Percentiles rank a stretch among this genome's conserved stretches.
Evolutionary conservation across 2,113 vertebrate genomes (phyloP).

Genomic region (Abramis brama): DNA sequence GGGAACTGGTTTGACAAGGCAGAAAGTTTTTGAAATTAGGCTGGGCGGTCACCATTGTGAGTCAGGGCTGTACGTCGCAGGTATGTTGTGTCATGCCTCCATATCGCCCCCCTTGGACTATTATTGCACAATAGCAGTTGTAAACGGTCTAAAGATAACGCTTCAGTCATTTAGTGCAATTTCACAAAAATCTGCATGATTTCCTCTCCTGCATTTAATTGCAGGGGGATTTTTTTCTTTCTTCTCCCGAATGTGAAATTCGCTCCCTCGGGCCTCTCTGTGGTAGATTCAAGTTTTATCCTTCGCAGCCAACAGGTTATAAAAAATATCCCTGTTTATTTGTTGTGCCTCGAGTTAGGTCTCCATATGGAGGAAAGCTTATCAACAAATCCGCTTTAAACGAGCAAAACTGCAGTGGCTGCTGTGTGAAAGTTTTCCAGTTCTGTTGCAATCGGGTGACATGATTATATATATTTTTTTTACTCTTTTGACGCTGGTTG

Average conservation of each 20-base stretch:
- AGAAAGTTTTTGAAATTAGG: conserved; percentile 22
- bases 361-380: not conserved
- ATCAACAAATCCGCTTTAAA: conserved; percentile 11
- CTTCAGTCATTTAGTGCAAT: conserved; percentile 3
- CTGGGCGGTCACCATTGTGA: not conserved
- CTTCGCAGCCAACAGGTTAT: conserved; percentile 21
- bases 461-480: not conserved
- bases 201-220: conserved; percentile 9
- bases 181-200: not conserved
- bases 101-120: not conserved
- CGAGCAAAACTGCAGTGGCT: not conserved
- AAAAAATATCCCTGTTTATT: conserved; percentile 23
- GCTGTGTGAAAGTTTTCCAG: not conserved
- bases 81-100: conserved; percentile 9
- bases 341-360: conserved; percentile 7
- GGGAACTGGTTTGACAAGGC: conserved; percentile 60
- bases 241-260: not conserved
- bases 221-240: not conserved
- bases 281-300: conserved; percentile 7
- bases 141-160: conserved; percentile 9
- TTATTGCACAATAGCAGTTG: conserved; percentile 19
- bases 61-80: conserved; percentile 1
- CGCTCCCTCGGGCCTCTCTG: not conserved
- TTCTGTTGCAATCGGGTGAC: not conserved
- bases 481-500: not conserved